Percentiles rank a stretch among this genome's conserved stretches.
Conservation (phyloP, 2,113 vertebrate species). For the Ardeotis arabs region DNA sequence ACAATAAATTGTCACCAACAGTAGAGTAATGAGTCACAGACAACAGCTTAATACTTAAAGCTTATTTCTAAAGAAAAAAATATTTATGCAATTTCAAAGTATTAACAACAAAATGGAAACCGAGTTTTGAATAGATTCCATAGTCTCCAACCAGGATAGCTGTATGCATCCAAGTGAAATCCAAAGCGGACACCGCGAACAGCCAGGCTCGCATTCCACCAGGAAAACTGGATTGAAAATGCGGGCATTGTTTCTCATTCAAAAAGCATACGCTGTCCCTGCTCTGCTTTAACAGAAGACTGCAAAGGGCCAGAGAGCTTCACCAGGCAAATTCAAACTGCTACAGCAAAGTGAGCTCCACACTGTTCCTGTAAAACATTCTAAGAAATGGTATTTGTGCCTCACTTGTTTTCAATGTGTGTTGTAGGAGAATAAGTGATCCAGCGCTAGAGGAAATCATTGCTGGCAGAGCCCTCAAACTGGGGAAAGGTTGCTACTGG, state of each 20-base stretch:
- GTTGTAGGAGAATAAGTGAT: neutral
- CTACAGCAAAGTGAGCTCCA: neutral
- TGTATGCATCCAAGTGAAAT: neutral
- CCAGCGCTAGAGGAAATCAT: neutral
- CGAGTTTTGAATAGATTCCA: neutral
- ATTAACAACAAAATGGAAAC: neutral
- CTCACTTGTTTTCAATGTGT: neutral
- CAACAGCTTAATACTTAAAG: constrained; percentile 9
- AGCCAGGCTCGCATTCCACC: neutral
- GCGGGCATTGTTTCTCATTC: neutral
- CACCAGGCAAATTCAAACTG: neutral
- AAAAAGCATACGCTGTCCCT: neutral
- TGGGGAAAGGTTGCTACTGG: neutral
- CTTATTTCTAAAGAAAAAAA: neutral
- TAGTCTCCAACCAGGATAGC: neutral
- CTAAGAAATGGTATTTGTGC: neutral
- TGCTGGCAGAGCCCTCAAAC: neutral
- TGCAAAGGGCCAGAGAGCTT: neutral
- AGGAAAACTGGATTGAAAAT: neutral
- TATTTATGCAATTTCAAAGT: neutral
- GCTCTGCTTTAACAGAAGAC: neutral
- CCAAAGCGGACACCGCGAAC: neutral
- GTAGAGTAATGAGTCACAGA: constrained; percentile 15
- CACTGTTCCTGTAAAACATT: neutral
- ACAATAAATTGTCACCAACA: neutral